A percentile compares a stretch with the other conserved stretches of the same genome.
These are phyloP conservation scores for Argynnis bischoffii DNA, from an alignment of 2,888 invertebrate species.

Conservation along the genomic window DNA sequence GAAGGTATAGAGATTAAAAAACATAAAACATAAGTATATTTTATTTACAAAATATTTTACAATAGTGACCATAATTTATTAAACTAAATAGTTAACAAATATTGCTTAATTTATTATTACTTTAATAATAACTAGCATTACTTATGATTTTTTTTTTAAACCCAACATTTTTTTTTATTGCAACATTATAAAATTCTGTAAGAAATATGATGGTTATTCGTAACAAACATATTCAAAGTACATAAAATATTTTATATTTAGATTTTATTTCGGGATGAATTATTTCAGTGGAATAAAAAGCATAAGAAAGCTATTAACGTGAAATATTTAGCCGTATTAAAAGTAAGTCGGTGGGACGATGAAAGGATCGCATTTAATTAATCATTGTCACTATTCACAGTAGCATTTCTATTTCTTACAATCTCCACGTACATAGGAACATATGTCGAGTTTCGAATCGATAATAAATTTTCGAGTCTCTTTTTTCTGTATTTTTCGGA, in stretches of 20 bases:
- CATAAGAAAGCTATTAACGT: too few relatives aligned
- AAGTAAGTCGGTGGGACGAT: slow-evolving; percentile 26
- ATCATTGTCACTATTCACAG: slow-evolving; percentile 22
- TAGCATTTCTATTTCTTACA: slow-evolving; percentile 57
- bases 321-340: neutral
- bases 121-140: slow-evolving; percentile 14
- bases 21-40: neutral
- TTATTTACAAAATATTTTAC: slow-evolving; percentile 5
- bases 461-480: slow-evolving; percentile 57
- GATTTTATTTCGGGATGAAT: too few relatives aligned
- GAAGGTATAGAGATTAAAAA: too few relatives aligned
- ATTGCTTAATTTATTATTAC: slow-evolving; percentile 10
- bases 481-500: slow-evolving; percentile 60
- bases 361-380: slow-evolving; percentile 22
- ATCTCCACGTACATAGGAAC: slow-evolving; percentile 69
- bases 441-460: slow-evolving; percentile 54
- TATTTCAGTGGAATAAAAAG: too few relatives aligned
- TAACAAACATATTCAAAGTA: too few relatives aligned
- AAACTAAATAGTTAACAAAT: neutral
- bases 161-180: too few relatives aligned
- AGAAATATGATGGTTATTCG: too few relatives aligned
- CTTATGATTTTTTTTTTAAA: slow-evolving; percentile 1
- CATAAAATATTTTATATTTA: too few relatives aligned
- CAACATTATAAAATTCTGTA: too few relatives aligned
- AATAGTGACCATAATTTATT: neutral